These are phyloP conservation scores for Nanorana parkeri DNA, from an alignment of 2,113 vertebrate genomes.

Conservation along the genomic window DNA sequence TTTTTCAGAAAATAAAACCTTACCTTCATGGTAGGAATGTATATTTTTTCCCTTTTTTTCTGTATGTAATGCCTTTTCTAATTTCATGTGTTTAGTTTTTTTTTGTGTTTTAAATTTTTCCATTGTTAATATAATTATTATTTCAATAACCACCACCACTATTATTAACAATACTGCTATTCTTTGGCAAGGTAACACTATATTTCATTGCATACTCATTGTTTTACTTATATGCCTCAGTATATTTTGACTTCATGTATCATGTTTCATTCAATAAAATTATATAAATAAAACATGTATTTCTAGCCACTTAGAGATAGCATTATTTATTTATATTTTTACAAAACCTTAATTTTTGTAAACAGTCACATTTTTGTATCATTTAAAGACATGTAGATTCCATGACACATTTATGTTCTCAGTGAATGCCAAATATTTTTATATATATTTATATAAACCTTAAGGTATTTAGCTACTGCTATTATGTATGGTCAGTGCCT, in stretches of 20 bases:
- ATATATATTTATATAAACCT: too few species aligned
- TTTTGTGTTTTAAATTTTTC: neutral
- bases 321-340: too few species aligned
- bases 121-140: neutral
- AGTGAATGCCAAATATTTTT: neutral
- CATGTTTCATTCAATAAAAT: neutral
- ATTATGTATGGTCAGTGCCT: neutral
- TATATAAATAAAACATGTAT: neutral
- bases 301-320: neutral
- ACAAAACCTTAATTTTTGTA: too few species aligned
- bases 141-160: neutral
- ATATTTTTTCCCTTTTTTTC: constrained; percentile 31
- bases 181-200: neutral
- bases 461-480: neutral
- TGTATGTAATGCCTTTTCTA: constrained; percentile 41
- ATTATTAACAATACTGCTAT: constrained; percentile 3
- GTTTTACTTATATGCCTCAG: neutral
- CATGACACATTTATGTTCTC: neutral
- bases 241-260: neutral
- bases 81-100: constrained; percentile 41
- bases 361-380: neutral
- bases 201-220: neutral
- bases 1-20: constrained; percentile 59
- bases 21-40: constrained; percentile 57
- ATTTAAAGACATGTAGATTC: neutral